A percentile compares a stretch with the other conserved stretches of the same genome.
Evolutionary conservation across 2,797 vertebrate genomes (phyloP).

Genomic region (Ceryle rudis): DNA sequence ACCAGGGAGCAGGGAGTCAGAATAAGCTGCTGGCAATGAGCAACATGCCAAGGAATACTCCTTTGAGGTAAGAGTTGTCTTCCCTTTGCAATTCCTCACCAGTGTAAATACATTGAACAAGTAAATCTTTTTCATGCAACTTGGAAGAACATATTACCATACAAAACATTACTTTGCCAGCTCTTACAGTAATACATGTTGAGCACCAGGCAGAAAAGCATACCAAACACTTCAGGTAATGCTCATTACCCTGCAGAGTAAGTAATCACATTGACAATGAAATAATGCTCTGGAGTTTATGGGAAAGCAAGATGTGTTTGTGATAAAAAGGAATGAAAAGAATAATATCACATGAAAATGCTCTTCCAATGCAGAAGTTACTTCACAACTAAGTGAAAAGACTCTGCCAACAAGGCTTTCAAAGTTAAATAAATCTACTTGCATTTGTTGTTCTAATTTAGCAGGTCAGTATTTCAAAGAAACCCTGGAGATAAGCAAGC

Average conservation of each 20-base stretch:
- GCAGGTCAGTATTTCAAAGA: constrained; percentile 37
- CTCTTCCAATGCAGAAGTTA: background rate
- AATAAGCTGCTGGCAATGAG: background rate
- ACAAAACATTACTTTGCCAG: background rate
- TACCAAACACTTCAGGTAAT: background rate
- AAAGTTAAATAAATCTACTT: constrained; percentile 48
- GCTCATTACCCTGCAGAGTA: background rate
- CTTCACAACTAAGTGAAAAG: constrained; percentile 17
- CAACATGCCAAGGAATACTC: background rate
- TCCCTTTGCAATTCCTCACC: background rate
- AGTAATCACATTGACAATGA: background rate
- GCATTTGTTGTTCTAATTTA: constrained; percentile 25
- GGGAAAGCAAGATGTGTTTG: background rate
- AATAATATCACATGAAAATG: background rate
- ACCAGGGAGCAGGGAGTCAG: background rate
- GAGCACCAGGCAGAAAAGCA: background rate
- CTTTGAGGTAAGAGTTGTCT: background rate
- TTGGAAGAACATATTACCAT: background rate
- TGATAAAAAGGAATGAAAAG: background rate
- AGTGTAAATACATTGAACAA: background rate
- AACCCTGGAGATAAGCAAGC: constrained; percentile 6
- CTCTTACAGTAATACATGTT: background rate
- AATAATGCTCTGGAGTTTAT: background rate
- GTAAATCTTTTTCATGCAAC: background rate
- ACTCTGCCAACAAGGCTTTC: constrained; percentile 30